Percentiles rank a stretch among this genome's conserved stretches.
phyloP scores from a whole-genome alignment of 1,140 invertebrate genomes.

The Macrobrachium rosenbergii region DNA sequence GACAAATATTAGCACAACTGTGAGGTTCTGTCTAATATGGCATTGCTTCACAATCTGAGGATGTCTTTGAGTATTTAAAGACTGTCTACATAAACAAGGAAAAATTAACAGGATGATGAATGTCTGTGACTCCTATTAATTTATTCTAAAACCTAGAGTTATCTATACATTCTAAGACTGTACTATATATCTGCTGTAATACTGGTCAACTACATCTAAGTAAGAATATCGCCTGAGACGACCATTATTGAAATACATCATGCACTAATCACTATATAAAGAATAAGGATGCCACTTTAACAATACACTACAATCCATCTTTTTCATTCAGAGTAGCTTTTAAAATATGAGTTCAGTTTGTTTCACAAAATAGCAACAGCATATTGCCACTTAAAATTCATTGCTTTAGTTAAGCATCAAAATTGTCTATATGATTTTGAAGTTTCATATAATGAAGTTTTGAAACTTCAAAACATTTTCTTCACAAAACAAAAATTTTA shows the following conservation, averaged over 20 bases:
- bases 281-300: conserved; percentile 41
- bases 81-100: no score
- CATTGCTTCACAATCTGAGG: no score
- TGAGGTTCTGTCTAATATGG: no score
- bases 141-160: neutral
- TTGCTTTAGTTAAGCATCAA: conserved; percentile 29
- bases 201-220: conserved; percentile 36
- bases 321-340: conserved; percentile 31
- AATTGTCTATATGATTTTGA: conserved; percentile 22
- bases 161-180: conserved; percentile 23
- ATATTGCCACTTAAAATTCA: conserved; percentile 13
- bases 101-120: no score
- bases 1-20: no score
- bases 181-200: conserved; percentile 15
- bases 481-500: neutral
- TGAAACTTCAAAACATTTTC: conserved; percentile 35
- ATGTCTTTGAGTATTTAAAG: no score
- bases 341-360: conserved; percentile 15
- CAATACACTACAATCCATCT: conserved; percentile 50
- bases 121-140: neutral
- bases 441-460: conserved; percentile 38
- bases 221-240: conserved; percentile 26
- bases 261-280: conserved; percentile 51
- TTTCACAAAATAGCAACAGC: conserved; percentile 19
- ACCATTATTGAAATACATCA: conserved; percentile 33